Conservation (phyloP, 2,797 vertebrate genomes). For the Echiichthys vipera region DNA sequence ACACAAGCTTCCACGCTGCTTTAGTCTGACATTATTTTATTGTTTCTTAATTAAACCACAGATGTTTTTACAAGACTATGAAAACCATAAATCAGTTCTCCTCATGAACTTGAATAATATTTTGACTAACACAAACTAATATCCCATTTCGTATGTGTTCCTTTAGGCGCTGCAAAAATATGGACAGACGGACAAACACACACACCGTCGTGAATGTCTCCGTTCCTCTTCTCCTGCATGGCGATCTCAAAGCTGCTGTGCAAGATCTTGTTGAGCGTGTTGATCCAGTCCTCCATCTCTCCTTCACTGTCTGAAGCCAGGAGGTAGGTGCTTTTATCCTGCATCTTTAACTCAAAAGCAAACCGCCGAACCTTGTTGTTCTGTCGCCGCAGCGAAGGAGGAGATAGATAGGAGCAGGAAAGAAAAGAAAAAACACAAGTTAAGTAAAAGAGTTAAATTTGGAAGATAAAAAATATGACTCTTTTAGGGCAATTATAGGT, state of each 20-base stretch:
- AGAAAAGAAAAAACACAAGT: background rate
- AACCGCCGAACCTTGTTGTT: conserved; percentile 96
- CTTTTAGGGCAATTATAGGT: too few species aligned
- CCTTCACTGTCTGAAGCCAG: conserved; percentile 93
- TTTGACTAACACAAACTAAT: conserved; percentile 29
- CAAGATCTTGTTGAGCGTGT: conserved; percentile 94
- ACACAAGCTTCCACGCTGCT: conserved; percentile 9
- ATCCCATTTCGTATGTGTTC: conserved; percentile 25
- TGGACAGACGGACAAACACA: conserved; percentile 4
- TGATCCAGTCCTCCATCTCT: conserved; percentile 99
- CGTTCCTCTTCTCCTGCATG: conserved; percentile 98
- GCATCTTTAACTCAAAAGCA: conserved; percentile 98
- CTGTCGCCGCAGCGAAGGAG: conserved; percentile 78
- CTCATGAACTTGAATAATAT: conserved; percentile 20
- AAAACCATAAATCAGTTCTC: conserved; percentile 16
- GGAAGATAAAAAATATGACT: background rate
- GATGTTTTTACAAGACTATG: conserved; percentile 15
- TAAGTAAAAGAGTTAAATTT: background rate
- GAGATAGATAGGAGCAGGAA: conserved; percentile 7
- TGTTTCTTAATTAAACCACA: conserved; percentile 5
- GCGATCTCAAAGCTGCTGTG: conserved; percentile 97
- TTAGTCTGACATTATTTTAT: conserved; percentile 4
- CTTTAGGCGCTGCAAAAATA: background rate
- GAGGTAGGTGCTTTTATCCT: conserved; percentile 97
- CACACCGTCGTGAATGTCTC: conserved; percentile 93